Base-by-base conservation (phyloP, 2,888 invertebrate species). In the Drosophila mettleri region DNA sequence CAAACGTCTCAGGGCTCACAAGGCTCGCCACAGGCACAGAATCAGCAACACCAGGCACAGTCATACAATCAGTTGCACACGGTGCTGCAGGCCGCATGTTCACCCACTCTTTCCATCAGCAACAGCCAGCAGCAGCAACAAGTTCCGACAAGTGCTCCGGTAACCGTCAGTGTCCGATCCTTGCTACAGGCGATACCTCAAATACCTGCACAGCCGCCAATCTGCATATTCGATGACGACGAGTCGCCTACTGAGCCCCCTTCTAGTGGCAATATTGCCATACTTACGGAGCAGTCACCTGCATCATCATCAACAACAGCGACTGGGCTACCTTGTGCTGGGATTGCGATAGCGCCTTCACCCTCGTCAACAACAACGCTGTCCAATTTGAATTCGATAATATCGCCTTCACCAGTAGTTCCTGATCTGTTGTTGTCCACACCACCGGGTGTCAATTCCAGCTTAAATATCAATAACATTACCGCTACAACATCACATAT, bases 161-260 rank as follows among this genome's bases (percentile, higher is more conserved):
- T 80, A 68, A 78, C 77, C 66, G 87, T 78, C 71, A 86, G 72
- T 54, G 90, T 90, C 65, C 84, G 86, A 66, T 88, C 91, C 38
- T 88, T 91, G 74, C 78, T 91, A 68, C 91, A 91, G 78, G 91
- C 91, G 65, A 91, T 92, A 76, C 91, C 91, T 70, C 91, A 92
- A 78, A 91, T 91, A 78, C 91, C 91, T 63, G 90, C 90, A 78
- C 92, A 92, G 80, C 92, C 92, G 69, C 92, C 92, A 59, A 89
- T 90, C 57, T 92, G 91, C 69, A 91, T 92, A 77, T 92, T 92
- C 75, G 92, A 92, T 80, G 92, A 92, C 89, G 91, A 91, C 52
- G 92, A 92, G 59, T 90, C 91, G 49, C 89, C 92, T 51, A 86
- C 90, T 59, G 91, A 91, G 46, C 69, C 85, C 48, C 82, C 82